Percentiles rank a stretch among this genome's conserved stretches.
Evolutionary conservation across 2,113 vertebrate genomes (phyloP).

Genomic region (Solea solea): DNA sequence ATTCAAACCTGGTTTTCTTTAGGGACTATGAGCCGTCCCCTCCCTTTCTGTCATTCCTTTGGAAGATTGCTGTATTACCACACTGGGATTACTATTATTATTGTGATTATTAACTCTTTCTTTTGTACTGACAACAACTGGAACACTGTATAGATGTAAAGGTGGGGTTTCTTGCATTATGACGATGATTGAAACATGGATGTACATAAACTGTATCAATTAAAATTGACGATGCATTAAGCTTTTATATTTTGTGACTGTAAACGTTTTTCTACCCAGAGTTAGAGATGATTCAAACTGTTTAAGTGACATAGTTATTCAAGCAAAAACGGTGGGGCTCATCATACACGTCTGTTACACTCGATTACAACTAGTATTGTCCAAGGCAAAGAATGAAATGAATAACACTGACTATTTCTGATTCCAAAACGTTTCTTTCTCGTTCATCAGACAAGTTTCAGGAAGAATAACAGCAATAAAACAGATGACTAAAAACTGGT

Average conservation of each 20-base stretch:
- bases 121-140: constrained; percentile 83
- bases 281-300: not conserved
- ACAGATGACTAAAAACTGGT: no score
- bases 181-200: constrained; percentile 84
- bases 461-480: no score
- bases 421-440: no score
- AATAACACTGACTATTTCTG: no score
- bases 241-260: constrained; percentile 67
- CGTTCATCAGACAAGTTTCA: no score
- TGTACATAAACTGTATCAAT: constrained; percentile 92
- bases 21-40: constrained; percentile 50
- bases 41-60: constrained; percentile 68
- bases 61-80: constrained; percentile 70
- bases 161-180: constrained; percentile 87
- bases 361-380: no score
- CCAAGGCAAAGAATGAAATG: no score
- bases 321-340: no score
- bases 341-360: no score
- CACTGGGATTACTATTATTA: constrained; percentile 61
- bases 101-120: constrained; percentile 81
- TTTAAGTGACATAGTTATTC: no score
- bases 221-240: constrained; percentile 85
- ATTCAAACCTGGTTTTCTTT: constrained; percentile 65
- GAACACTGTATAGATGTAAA: constrained; percentile 90
- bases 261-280: constrained; percentile 15